Evolutionary conservation across 2,113 vertebrate genomes (phyloP).

Genomic region (Heteronetta atricapilla): DNA sequence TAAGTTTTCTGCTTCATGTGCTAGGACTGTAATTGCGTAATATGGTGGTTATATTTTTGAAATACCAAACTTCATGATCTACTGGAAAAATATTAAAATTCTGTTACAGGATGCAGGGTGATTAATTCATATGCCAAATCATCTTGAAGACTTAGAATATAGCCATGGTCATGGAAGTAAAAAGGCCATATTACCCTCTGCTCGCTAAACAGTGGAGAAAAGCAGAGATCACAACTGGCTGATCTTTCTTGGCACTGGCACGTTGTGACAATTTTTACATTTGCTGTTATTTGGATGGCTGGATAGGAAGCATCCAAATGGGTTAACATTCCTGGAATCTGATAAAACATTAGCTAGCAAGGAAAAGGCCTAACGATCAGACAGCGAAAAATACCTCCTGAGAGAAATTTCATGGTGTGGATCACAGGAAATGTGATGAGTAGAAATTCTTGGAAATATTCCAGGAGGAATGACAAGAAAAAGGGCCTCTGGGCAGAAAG

Average conservation of each 20-base stretch:
- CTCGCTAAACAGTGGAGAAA: not conserved
- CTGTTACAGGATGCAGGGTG: not conserved
- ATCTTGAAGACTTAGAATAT: not conserved
- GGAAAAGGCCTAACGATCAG: not conserved
- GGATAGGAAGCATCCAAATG: not conserved
- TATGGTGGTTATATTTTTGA: not conserved
- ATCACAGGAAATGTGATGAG: not conserved
- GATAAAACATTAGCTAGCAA: not conserved
- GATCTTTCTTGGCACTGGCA: not conserved
- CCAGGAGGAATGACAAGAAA: not conserved
- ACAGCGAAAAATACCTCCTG: not conserved
- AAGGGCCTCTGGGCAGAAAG: not conserved
- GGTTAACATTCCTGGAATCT: not conserved
- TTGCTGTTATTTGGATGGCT: not conserved
- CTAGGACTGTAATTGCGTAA: not conserved
- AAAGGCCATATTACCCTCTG: not conserved
- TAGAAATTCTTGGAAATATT: conserved; percentile 5
- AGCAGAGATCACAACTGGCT: not conserved
- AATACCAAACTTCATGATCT: not conserved
- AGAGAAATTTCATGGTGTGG: not conserved
- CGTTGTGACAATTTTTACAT: not conserved
- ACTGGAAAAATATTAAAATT: not conserved
- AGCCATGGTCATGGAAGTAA: not conserved
- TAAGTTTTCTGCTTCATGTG: not conserved
- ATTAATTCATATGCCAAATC: not conserved